A percentile compares a stretch with the other conserved stretches of the same genome.
phyloP scores from a whole-genome alignment of 2,113 vertebrate species.

The Saguinus imperator region DNA sequence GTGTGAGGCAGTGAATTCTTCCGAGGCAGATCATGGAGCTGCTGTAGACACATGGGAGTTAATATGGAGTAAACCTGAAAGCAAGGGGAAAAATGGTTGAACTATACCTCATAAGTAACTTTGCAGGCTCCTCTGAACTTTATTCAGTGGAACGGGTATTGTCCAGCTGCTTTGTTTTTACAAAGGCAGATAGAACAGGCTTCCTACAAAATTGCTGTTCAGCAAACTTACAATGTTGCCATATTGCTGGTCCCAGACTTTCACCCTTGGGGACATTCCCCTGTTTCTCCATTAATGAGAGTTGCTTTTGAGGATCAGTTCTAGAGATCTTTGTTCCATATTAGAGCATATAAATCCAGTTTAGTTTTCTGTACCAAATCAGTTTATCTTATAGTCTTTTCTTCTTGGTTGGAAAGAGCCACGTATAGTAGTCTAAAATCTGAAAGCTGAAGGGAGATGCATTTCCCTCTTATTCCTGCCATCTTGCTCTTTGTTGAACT shows the following conservation, averaged over 20 bases:
- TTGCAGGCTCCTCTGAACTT: constrained; percentile 29
- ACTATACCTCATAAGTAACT: neutral
- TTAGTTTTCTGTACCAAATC: neutral
- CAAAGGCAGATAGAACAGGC: neutral
- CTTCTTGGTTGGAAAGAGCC: neutral
- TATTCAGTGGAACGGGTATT: neutral
- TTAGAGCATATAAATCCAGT: neutral
- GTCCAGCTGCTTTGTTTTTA: neutral
- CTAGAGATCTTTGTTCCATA: neutral
- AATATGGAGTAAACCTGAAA: neutral
- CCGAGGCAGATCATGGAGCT: neutral
- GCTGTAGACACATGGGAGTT: neutral
- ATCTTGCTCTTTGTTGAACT: neutral
- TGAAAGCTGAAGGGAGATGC: neutral
- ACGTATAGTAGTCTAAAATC: neutral
- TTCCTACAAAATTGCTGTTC: neutral
- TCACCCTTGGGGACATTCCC: neutral
- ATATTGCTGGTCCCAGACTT: neutral
- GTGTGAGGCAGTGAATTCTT: neutral
- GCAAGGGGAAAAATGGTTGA: neutral
- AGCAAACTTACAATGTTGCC: neutral
- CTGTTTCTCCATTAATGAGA: neutral
- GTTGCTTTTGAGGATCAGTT: neutral
- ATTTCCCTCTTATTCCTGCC: neutral
- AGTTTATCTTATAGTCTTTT: neutral